phyloP scores from a whole-genome alignment of 2,888 invertebrate species.

The Labia minor region DNA sequence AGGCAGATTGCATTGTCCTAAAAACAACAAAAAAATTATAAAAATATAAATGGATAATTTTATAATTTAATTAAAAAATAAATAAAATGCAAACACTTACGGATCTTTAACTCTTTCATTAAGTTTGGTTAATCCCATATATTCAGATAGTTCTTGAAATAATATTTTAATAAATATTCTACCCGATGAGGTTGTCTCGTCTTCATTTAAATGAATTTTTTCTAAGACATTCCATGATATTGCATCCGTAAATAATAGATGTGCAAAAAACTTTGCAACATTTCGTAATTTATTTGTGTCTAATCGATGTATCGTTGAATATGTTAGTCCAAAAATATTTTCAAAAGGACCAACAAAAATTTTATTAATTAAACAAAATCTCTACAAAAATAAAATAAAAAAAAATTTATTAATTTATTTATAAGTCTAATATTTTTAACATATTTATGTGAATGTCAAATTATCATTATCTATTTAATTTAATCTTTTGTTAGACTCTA shows the following conservation, averaged over 20 bases:
- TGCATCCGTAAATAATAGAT: conserved; percentile 90
- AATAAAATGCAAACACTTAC: conserved; percentile 44
- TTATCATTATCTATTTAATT: background rate
- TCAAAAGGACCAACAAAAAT: conserved; percentile 89
- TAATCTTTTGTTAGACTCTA: background rate
- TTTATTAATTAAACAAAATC: conserved; percentile 87
- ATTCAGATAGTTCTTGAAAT: conserved; percentile 92
- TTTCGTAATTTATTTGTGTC: conserved; percentile 93
- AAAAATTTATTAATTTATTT: background rate
- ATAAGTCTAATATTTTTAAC: background rate
- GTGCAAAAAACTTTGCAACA: conserved; percentile 94
- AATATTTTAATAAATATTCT: conserved; percentile 96
- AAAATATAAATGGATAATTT: background rate
- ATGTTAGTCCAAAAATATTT: conserved; percentile 89
- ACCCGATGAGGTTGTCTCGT: conserved; percentile 94
- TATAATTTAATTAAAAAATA: background rate
- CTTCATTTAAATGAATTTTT: conserved; percentile 85
- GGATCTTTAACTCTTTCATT: conserved; percentile 83
- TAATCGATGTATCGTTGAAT: conserved; percentile 85
- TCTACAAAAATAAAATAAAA: conserved; percentile 34
- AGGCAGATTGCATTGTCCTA: conserved; percentile 73
- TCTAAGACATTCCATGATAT: conserved; percentile 91
- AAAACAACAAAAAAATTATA: conserved; percentile 32
- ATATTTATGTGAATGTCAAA: background rate
- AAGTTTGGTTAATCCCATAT: conserved; percentile 86